Percentiles rank a stretch among this genome's conserved stretches.
phyloP scores from a whole-genome alignment of 2,113 vertebrate genomes.

The Sula dactylatra region DNA sequence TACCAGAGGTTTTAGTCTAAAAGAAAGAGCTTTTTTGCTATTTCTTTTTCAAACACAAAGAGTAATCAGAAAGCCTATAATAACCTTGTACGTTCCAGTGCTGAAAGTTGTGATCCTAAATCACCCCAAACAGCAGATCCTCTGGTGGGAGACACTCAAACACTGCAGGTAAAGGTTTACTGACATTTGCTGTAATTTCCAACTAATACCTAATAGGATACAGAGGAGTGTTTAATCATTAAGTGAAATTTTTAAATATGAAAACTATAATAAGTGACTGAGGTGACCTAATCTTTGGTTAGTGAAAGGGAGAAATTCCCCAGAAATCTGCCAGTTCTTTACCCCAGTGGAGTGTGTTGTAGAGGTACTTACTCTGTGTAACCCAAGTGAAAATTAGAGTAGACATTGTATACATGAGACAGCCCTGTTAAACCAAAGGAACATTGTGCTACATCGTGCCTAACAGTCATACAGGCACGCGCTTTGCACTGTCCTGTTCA shows the following conservation, averaged over 20 bases:
- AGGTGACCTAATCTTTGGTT: background rate
- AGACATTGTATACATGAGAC: background rate
- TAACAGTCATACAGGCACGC: fast-evolving
- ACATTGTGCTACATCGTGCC: background rate
- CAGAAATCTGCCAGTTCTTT: background rate
- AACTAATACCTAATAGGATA: background rate
- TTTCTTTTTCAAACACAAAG: background rate
- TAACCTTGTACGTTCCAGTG: background rate
- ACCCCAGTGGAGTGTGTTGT: background rate
- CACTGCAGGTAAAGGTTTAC: background rate
- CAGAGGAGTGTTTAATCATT: background rate
- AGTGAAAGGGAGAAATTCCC: background rate
- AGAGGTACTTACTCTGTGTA: background rate
- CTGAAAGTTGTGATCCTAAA: background rate
- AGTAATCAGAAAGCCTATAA: background rate
- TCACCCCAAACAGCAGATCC: background rate
- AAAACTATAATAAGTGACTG: background rate
- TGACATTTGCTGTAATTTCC: background rate
- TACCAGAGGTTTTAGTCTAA: background rate
- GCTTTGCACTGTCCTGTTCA: background rate
- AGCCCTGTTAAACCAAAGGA: background rate
- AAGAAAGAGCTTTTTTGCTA: background rate
- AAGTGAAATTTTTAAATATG: background rate
- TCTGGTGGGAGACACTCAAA: background rate
- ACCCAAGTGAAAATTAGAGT: background rate